A percentile compares a stretch with the other conserved stretches of the same genome.
Conservation (phyloP, 1,140 invertebrate species). For the Dendroctonus ponderosae region DNA sequence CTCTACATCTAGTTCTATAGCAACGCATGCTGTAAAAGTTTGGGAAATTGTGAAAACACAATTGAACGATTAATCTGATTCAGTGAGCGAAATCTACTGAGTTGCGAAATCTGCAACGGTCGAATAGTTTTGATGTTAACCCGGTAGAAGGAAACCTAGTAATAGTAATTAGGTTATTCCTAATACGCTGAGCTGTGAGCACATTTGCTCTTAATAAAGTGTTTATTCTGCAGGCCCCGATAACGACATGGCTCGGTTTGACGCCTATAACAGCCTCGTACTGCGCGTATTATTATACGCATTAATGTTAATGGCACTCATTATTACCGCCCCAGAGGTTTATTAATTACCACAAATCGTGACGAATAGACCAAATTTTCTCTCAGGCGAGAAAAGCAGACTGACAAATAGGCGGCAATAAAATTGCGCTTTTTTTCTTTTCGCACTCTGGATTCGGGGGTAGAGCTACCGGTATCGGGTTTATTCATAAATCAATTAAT, state of each 20-base stretch:
- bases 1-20: too few species aligned
- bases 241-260: slow-evolving; percentile 34
- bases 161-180: slow-evolving; percentile 36
- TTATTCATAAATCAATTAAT: slow-evolving; percentile 35
- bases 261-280: slow-evolving; percentile 36
- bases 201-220: slow-evolving; percentile 38
- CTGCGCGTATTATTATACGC: slow-evolving; percentile 33
- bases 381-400: slow-evolving; percentile 31
- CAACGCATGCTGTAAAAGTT: too few species aligned
- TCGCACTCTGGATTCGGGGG: slow-evolving; percentile 24
- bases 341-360: slow-evolving; percentile 38
- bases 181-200: slow-evolving; percentile 35
- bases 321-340: slow-evolving; percentile 34
- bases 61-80: too few species aligned
- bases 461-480: slow-evolving; percentile 19
- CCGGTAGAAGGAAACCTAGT: slow-evolving; percentile 30
- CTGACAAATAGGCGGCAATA: slow-evolving; percentile 33
- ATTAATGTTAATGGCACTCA: slow-evolving; percentile 37
- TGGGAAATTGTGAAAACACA: too few species aligned
- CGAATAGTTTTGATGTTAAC: slow-evolving; percentile 12
- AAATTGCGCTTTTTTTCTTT: slow-evolving; percentile 31
- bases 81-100: too few species aligned
- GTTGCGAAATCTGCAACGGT: background rate
- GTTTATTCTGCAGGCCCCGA: slow-evolving; percentile 35
- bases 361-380: slow-evolving; percentile 37